These are phyloP conservation scores for Diaprepes abbreviatus DNA, from an alignment of 2,888 invertebrate genomes.

Conservation along the genomic window DNA sequence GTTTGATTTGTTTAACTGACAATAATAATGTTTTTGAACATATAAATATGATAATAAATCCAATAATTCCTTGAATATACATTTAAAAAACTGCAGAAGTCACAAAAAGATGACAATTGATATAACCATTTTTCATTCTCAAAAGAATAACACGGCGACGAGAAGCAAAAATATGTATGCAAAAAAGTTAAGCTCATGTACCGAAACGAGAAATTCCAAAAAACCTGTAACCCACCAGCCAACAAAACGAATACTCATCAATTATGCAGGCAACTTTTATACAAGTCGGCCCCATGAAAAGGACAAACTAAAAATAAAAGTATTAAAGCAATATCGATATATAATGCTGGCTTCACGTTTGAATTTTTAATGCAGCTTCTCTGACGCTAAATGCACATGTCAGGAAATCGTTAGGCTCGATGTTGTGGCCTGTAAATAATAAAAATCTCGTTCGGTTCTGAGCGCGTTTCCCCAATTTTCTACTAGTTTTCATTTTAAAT, in stretches of 20 bases:
- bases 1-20: too few species aligned
- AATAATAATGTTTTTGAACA: too few species aligned
- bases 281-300: conserved; percentile 30
- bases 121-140: conserved; percentile 11
- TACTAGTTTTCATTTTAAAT: conserved; percentile 57
- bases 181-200: conserved; percentile 20
- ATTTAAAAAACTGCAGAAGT: too few species aligned
- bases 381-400: conserved; percentile 57
- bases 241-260: conserved; percentile 29
- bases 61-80: too few species aligned
- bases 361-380: conserved; percentile 51
- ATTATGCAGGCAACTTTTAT: conserved; percentile 31
- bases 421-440: conserved; percentile 49
- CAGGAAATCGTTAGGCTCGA: conserved; percentile 52
- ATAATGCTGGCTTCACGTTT: conserved; percentile 47
- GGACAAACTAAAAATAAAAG: conserved; percentile 45
- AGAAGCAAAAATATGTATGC: conserved; percentile 17
- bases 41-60: too few species aligned
- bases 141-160: conserved; percentile 5
- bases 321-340: conserved; percentile 51
- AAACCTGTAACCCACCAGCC: conserved; percentile 32
- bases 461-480: conserved; percentile 55
- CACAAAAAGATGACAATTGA: not conserved
- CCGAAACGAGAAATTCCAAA: conserved; percentile 28
- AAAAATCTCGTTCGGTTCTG: conserved; percentile 53